A percentile compares a stretch with the other conserved stretches of the same genome.
phyloP scores from a whole-genome alignment of 2,888 invertebrate species.

The Zhuqinia jingwanae region DNA sequence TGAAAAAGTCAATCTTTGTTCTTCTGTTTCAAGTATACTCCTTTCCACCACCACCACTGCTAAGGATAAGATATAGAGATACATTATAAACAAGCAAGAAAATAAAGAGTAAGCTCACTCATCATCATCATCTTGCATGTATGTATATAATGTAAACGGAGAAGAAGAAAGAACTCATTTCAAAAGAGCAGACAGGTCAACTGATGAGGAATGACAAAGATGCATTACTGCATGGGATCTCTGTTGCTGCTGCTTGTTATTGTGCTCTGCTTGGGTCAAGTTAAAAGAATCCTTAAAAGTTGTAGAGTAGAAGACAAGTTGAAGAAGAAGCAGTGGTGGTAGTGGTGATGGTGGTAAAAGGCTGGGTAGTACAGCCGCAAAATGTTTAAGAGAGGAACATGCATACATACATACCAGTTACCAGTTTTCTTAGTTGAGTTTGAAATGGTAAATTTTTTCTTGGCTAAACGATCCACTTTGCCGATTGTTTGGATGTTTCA shows the following conservation, averaged over 20 bases:
- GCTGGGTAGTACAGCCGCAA: conserved; percentile 40
- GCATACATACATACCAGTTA: conserved; percentile 36
- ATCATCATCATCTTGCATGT: no score
- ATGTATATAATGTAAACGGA: not conserved
- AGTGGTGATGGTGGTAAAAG: no score
- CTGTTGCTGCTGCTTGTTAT: conserved; percentile 20
- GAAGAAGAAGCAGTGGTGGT: conserved; percentile 24
- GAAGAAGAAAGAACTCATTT: conserved; percentile 67
- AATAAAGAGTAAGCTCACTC: no score
- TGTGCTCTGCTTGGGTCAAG: conserved; percentile 26
- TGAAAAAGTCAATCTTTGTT: conserved; percentile 54
- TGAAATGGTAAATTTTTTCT: no score
- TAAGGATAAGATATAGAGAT: conserved; percentile 11
- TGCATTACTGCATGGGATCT: conserved; percentile 68
- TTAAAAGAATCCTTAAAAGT: conserved; percentile 60
- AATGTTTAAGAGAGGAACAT: conserved; percentile 33
- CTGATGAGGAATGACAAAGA: conserved; percentile 74
- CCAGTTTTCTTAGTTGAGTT: no score
- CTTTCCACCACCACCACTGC: no score
- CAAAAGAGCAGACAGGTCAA: conserved; percentile 71
- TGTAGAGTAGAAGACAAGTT: not conserved
- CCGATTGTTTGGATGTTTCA: no score
- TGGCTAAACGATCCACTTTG: no score
- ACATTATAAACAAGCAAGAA: not conserved
- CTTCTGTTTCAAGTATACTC: no score